Evolutionary conservation across 2,113 vertebrate genomes (phyloP).

Genomic region (Budorcas taxicolor): DNA sequence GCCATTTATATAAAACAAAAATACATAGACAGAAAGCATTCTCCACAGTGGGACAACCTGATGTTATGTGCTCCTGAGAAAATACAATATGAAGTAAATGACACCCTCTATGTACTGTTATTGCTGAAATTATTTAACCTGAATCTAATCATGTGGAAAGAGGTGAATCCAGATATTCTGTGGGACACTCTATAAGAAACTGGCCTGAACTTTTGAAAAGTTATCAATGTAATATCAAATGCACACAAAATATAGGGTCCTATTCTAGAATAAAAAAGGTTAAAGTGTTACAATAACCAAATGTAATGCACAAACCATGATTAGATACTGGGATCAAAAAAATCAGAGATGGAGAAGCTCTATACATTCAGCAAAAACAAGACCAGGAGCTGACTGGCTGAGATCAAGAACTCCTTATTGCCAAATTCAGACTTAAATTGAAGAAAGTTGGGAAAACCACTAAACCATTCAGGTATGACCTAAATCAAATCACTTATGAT

Average conservation of each 20-base stretch:
- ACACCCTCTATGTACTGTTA: not conserved
- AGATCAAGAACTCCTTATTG: not conserved
- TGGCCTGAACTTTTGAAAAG: not conserved
- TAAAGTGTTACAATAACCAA: not conserved
- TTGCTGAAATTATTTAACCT: constrained; percentile 4
- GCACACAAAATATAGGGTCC: not conserved
- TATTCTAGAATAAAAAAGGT: not conserved
- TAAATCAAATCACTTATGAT: not conserved
- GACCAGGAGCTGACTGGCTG: not conserved
- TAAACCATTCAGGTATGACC: not conserved
- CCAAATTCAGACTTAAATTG: not conserved
- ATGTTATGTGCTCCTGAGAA: not conserved
- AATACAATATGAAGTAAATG: not conserved
- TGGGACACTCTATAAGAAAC: not conserved
- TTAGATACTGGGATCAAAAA: constrained; percentile 12
- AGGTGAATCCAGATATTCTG: not conserved
- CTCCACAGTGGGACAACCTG: not conserved
- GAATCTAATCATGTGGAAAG: constrained; percentile 19
- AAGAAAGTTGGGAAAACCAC: not conserved
- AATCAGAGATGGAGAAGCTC: not conserved
- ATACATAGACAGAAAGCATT: not conserved
- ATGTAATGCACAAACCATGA: not conserved
- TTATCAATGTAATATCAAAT: not conserved
- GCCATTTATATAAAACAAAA: constrained; percentile 19
- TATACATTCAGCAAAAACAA: not conserved